phyloP scores from a whole-genome alignment of 2,888 invertebrate species.

The Metopia argyrocephala region DNA sequence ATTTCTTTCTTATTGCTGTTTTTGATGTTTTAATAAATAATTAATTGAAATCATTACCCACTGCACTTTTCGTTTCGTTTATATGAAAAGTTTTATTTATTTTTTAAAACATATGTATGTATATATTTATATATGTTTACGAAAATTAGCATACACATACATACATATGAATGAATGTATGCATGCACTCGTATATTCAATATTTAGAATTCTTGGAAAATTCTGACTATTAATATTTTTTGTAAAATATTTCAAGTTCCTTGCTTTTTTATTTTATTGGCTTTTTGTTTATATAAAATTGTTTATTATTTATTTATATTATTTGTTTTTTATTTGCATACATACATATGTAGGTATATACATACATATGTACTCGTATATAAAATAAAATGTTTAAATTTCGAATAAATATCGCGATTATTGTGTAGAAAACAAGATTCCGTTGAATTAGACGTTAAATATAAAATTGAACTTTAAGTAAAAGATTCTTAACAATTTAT shows the following conservation, averaged over 20 bases:
- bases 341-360: background rate
- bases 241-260: too few species aligned
- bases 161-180: background rate
- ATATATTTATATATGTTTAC: background rate
- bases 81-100: too few species aligned
- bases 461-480: conserved; percentile 39
- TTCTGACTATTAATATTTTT: too few species aligned
- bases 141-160: background rate
- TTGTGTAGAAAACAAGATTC: conserved; percentile 10
- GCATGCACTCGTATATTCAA: too few species aligned
- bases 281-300: too few species aligned
- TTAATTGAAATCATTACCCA: too few species aligned
- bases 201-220: too few species aligned
- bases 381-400: background rate
- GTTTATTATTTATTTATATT: too few species aligned
- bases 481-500: conserved; percentile 55
- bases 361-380: background rate
- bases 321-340: background rate
- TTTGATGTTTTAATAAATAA: too few species aligned
- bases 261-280: too few species aligned
- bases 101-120: background rate
- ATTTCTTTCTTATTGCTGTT: too few species aligned
- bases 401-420: background rate
- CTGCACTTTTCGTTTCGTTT: too few species aligned
- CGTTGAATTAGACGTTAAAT: conserved; percentile 46